Evolutionary conservation across 2,797 vertebrate genomes (phyloP).

Genomic region (Gymnodraco acuticeps): DNA sequence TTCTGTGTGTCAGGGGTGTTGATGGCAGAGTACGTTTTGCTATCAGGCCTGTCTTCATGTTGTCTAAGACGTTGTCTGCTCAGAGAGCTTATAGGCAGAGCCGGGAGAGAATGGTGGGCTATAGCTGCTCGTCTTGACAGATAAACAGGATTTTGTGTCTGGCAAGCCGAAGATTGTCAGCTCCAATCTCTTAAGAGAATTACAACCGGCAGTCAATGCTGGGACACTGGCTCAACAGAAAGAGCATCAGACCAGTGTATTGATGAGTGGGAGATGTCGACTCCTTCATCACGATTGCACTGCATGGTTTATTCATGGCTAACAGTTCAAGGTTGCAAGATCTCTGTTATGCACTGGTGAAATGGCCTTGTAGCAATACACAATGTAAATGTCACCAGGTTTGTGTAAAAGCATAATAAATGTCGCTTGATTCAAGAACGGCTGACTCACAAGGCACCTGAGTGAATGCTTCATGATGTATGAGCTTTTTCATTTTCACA

Average conservation of each 20-base stretch:
- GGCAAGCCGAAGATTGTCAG: constrained; percentile 78
- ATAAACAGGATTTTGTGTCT: constrained; percentile 85
- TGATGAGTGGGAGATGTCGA: constrained; percentile 54
- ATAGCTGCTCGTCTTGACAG: constrained; percentile 70
- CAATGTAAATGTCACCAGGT: constrained; percentile 50
- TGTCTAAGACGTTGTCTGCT: constrained; percentile 65
- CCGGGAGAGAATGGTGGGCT: constrained; percentile 56
- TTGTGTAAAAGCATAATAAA: constrained; percentile 43
- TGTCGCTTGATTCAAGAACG: constrained; percentile 25
- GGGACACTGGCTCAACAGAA: constrained; percentile 69
- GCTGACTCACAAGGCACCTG: constrained; percentile 9
- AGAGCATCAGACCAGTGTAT: constrained; percentile 51
- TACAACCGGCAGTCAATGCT: constrained; percentile 75
- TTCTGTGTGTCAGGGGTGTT: constrained; percentile 51
- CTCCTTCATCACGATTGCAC: constrained; percentile 57
- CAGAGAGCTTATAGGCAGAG: constrained; percentile 69
- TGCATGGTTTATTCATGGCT: constrained; percentile 63
- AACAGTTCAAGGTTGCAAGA: constrained; percentile 44
- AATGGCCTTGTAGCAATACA: constrained; percentile 22
- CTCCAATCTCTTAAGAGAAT: constrained; percentile 82
- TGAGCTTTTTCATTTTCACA: constrained; percentile 49
- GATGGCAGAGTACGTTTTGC: constrained; percentile 33
- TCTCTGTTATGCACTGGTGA: constrained; percentile 4
- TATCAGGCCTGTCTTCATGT: constrained; percentile 62
- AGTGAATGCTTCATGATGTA: constrained; percentile 28